Conservation (phyloP, 1,140 invertebrate genomes). For the Monomorium pharaonis region DNA sequence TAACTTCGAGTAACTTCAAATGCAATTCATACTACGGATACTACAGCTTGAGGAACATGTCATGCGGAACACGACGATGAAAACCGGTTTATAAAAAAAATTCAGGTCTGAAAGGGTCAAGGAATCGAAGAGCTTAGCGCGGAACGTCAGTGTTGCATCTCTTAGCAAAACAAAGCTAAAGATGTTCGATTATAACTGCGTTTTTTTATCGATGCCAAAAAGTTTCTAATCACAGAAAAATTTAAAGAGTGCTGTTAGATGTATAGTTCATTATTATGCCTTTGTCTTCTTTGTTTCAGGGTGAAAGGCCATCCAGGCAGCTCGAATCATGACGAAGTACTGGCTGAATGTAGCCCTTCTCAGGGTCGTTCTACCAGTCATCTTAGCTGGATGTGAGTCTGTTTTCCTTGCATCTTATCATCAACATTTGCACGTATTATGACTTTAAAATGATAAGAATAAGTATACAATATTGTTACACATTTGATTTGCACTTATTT, state of each 20-base stretch:
- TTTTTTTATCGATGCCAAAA: constrained; percentile 54
- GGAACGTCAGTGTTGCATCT: constrained; percentile 20
- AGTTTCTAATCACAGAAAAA: constrained; percentile 36
- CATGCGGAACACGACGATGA: neutral
- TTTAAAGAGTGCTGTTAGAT: constrained; percentile 3
- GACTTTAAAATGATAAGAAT: neutral
- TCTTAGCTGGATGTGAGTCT: constrained; percentile 81
- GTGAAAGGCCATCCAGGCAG: constrained; percentile 56
- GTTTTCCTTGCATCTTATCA: neutral
- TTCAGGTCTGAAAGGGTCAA: constrained; percentile 1
- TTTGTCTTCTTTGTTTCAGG: constrained; percentile 60
- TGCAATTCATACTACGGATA: neutral
- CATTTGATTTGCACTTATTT: neutral
- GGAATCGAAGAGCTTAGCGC: neutral
- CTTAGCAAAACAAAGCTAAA: constrained; percentile 64
- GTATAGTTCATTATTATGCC: neutral
- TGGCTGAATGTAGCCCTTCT: constrained; percentile 81
- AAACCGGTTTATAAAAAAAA: constrained; percentile 36
- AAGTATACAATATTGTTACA: neutral
- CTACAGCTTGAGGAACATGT: neutral
- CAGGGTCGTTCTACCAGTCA: constrained; percentile 80
- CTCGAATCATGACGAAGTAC: constrained; percentile 77
- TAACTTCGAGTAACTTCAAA: neutral
- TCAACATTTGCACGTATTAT: neutral
- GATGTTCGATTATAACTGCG: constrained; percentile 54